phyloP scores from a whole-genome alignment of 2,113 vertebrate species.

The Herpetotheres cachinnans region DNA sequence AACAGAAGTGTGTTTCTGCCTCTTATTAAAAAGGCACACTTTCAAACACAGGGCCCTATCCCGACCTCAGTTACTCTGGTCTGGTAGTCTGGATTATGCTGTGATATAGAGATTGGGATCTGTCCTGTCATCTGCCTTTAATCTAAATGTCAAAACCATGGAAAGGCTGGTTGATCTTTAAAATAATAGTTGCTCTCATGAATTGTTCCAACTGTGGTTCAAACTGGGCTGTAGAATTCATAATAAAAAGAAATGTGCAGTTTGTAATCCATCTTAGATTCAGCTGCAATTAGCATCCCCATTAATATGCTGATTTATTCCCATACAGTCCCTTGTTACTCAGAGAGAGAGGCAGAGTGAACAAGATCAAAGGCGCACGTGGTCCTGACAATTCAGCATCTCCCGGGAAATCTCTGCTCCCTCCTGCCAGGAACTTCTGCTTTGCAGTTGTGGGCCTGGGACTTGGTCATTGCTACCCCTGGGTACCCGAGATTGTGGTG shows the following conservation, averaged over 20 bases:
- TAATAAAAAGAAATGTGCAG: background rate
- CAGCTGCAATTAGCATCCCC: background rate
- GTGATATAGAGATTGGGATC: background rate
- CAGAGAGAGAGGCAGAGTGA: background rate
- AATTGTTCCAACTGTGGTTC: background rate
- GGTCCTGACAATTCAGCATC: background rate
- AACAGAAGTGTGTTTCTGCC: background rate
- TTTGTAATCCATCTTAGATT: background rate
- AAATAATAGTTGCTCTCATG: background rate
- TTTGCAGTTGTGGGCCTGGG: background rate
- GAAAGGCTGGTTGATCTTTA: background rate
- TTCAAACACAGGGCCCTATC: background rate
- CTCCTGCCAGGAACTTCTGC: background rate
- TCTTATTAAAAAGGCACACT: background rate
- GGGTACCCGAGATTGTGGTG: accelerated
- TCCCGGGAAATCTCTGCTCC: background rate
- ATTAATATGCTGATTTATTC: conserved; percentile 39
- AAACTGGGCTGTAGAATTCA: background rate
- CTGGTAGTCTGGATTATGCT: background rate
- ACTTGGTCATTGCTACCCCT: background rate
- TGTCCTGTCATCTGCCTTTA: background rate
- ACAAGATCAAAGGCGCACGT: background rate
- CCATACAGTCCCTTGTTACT: background rate
- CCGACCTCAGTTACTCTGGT: background rate
- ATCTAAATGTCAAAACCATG: background rate